Base-by-base conservation (phyloP, 2,888 invertebrate genomes). In the Patella caerulea region DNA sequence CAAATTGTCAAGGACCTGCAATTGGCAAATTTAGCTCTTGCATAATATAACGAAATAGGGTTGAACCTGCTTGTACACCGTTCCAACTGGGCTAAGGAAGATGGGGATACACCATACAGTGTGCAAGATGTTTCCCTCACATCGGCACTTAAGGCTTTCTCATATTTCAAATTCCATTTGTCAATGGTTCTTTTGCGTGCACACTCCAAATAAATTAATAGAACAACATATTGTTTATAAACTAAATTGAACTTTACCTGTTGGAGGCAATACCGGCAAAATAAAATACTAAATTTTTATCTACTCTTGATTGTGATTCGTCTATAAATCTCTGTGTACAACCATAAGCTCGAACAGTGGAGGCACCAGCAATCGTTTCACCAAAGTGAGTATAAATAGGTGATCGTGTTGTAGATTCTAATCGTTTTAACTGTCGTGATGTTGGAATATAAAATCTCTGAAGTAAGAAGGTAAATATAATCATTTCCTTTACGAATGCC, bases 201-300 rank as follows among this genome's bases (percentile, higher is more conserved):
- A 45, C 9, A 0, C 9, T 7, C 45, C 45, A 45, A 45, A 45
- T 45, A 45, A 45, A 45, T 45, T 4, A 45, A 45, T 1, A 45
- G 9, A 45, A 45, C 9, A 34, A 34, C 4, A 45, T 45, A 45
- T 45, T 45, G 45, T 45, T 1, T 12, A 53, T 1, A 71, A 34
- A 34, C 29, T 53, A 15, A 59, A 73, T 59, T 9, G 9, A 5
- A 11, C 74, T 81, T 54, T 15, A 90, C 91, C 91, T 89, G 83
- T 91, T 91, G 12, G 91, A 90, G 2, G 90, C 86, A 45, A 89
- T 88, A 29, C 86, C 88, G 55, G 88, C 85, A 81, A 90, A 91
- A 81, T 89, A 90, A 92, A 96, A 97, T 71, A 95, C 93, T 92
- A 97, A 96, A 78, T 91, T 91, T 79, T 87, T 88, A 78, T 91